Evolutionary conservation across 1,140 invertebrate genomes (phyloP).

Genomic region (Eriocheir sinensis): DNA sequence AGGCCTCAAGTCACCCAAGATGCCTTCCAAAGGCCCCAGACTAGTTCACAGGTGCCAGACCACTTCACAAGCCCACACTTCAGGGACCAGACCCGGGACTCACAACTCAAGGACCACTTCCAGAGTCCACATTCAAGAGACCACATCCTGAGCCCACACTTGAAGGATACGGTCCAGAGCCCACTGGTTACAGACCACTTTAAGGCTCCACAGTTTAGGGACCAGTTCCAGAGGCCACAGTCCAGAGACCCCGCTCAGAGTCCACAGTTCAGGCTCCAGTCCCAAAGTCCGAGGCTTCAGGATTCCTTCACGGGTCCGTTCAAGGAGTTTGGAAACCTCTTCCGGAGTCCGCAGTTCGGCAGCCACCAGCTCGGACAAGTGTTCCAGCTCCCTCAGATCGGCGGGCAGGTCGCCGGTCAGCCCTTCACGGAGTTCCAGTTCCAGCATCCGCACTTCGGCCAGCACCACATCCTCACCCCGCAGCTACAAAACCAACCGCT

Average conservation of each 20-base stretch:
- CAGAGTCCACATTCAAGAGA: neutral
- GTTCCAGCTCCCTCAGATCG: neutral
- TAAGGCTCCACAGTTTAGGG: neutral
- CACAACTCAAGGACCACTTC: neutral
- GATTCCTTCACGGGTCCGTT: no score
- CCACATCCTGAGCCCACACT: neutral
- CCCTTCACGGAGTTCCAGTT: neutral
- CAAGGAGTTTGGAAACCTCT: neutral
- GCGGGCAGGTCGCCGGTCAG: neutral
- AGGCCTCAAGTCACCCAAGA: no score
- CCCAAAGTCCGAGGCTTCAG: neutral
- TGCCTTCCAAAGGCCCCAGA: no score
- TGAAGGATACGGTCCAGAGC: neutral
- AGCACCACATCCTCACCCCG: neutral
- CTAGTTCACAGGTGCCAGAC: no score
- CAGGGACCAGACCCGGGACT: neutral
- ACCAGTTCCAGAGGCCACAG: neutral
- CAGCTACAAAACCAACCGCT: neutral
- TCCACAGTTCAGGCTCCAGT: neutral
- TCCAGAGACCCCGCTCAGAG: neutral
- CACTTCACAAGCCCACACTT: neutral
- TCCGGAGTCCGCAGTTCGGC: neutral
- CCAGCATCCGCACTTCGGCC: neutral
- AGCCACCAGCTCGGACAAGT: neutral
- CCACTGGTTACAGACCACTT: neutral